Percentiles rank a stretch among this genome's conserved stretches.
Evolutionary conservation across 2,888 invertebrate species (phyloP).

Genomic region (Thera obeliscata): DNA sequence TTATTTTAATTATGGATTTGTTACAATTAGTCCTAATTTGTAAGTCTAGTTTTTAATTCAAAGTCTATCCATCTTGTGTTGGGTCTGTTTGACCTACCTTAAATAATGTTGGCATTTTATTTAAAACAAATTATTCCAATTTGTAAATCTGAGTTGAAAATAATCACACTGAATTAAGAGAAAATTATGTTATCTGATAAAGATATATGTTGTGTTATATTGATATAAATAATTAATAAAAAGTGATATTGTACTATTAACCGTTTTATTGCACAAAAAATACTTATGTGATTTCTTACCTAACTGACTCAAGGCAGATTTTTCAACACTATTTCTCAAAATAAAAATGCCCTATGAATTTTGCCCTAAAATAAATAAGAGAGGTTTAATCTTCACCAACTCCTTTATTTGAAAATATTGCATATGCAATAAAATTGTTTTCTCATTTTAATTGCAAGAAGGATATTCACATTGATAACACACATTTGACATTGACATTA

Average conservation of each 20-base stretch:
- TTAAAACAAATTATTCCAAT: constrained; percentile 72
- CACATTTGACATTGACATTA: too few species aligned
- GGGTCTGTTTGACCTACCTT: constrained; percentile 56
- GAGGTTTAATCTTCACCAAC: too few species aligned
- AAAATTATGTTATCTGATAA: constrained; percentile 74
- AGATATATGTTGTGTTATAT: constrained; percentile 79
- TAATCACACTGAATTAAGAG: constrained; percentile 63
- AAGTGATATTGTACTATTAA: constrained; percentile 73
- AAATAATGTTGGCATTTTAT: constrained; percentile 73
- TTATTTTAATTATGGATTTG: neutral
- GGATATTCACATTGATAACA: too few species aligned
- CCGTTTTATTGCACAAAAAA: constrained; percentile 22
- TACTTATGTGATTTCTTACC: neutral
- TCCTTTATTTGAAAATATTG: too few species aligned
- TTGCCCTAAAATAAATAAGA: too few species aligned
- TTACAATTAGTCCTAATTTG: neutral
- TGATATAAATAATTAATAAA: constrained; percentile 75
- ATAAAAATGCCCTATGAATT: too few species aligned
- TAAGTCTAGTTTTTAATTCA: neutral
- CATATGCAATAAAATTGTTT: too few species aligned
- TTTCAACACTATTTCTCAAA: too few species aligned
- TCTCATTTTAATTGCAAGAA: too few species aligned
- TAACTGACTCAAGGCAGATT: too few species aligned
- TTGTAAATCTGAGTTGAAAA: constrained; percentile 68
- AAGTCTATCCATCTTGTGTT: neutral